Evolutionary conservation across 30 jellyfish, hydroid and myxozoan genomes (phyloP).

Genomic region (Morbakka virulenta): DNA sequence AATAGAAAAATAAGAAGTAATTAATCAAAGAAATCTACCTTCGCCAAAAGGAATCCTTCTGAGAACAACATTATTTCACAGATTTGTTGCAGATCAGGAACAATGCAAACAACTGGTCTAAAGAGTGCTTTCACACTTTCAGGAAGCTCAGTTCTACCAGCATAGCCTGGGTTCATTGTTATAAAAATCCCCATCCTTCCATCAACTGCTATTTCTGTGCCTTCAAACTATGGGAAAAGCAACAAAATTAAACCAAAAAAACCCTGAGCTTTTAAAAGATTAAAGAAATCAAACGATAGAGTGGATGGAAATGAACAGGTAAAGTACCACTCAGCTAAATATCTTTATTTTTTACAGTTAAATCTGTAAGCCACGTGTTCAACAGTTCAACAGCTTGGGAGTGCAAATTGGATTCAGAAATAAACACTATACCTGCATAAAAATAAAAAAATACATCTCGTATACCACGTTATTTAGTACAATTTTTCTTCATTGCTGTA

Average conservation of each 20-base stretch:
- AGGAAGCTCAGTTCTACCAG: slow-evolving; percentile 98
- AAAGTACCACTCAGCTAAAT: too few species aligned
- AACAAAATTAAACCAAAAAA: neutral
- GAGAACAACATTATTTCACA: slow-evolving; percentile 98
- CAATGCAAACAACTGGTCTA: slow-evolving; percentile 98
- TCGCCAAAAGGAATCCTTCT: slow-evolving; percentile 93
- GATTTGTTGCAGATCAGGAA: slow-evolving; percentile 97
- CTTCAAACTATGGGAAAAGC: slow-evolving; percentile 70
- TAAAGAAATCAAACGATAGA: neutral
- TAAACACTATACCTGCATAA: too few species aligned
- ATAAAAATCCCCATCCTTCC: slow-evolving; percentile 96
- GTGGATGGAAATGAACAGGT: too few species aligned
- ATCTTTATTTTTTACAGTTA: too few species aligned
- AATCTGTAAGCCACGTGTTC: too few species aligned
- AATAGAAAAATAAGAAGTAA: too few species aligned
- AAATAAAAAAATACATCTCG: too few species aligned
- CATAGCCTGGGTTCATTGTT: slow-evolving; percentile 99
- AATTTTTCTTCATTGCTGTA: too few species aligned
- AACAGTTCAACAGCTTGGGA: too few species aligned
- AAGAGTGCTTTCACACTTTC: slow-evolving; percentile 96
- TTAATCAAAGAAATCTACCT: slow-evolving; percentile 45
- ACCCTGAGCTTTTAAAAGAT: neutral
- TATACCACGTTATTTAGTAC: too few species aligned
- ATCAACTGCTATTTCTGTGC: slow-evolving; percentile 88
- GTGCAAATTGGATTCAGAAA: too few species aligned